Conservation (phyloP, 1,140 invertebrate species). For the Sarcophaga peregrina region DNA sequence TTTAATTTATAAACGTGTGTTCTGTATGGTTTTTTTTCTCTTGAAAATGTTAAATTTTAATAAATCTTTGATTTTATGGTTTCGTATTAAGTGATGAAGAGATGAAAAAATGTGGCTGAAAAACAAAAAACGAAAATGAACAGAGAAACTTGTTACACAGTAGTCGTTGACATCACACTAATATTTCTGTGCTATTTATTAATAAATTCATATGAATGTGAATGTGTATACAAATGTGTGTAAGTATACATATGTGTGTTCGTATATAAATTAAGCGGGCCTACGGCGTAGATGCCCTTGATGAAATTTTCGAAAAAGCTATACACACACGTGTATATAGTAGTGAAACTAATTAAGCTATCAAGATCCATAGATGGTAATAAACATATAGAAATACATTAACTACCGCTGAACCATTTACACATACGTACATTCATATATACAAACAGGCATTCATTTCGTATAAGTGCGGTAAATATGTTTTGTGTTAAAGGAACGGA, state of each 20-base stretch:
- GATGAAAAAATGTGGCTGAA: not conserved
- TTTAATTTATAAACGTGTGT: no score
- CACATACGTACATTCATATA: no score
- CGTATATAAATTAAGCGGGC: not conserved
- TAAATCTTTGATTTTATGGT: slow-evolving; percentile 25
- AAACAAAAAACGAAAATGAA: not conserved
- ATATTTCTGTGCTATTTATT: not conserved
- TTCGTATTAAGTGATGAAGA: not conserved
- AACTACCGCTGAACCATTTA: not conserved
- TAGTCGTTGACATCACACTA: slow-evolving; percentile 18
- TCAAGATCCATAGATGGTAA: slow-evolving; percentile 19
- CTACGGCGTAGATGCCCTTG: not conserved
- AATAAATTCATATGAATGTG: not conserved
- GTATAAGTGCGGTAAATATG: no score
- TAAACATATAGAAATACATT: slow-evolving; percentile 24
- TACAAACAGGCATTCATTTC: no score
- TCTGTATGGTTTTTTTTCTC: no score
- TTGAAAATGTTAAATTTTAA: not conserved
- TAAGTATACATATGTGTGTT: not conserved
- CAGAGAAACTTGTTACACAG: slow-evolving; percentile 5
- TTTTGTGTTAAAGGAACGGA: no score
- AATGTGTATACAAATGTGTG: not conserved
- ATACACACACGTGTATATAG: no score
- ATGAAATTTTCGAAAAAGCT: slow-evolving; percentile 6
- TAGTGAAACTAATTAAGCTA: slow-evolving; percentile 4